Evolutionary conservation across 2,888 invertebrate species (phyloP).

Genomic region (Drosophila recens): DNA sequence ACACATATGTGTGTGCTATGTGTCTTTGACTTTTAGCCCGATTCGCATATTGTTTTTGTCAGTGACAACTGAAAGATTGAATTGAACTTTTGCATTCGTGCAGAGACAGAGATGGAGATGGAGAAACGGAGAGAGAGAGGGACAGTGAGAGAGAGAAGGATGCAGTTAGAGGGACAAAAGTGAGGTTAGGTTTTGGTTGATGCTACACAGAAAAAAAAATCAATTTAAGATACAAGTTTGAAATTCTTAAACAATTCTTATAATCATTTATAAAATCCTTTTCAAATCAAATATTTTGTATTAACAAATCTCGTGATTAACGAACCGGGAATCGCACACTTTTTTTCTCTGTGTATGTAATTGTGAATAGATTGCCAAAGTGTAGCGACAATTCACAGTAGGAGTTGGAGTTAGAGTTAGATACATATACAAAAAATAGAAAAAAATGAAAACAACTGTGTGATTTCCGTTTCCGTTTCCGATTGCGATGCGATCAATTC

Average conservation of each 20-base stretch:
- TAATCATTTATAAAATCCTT: too few relatives aligned
- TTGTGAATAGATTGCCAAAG: conserved; percentile 77
- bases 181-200: conserved; percentile 31
- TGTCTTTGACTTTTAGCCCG: conserved; percentile 18
- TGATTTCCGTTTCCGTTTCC: conserved; percentile 42
- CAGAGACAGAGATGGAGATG: conserved; percentile 25
- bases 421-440: neutral
- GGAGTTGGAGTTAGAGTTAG: conserved; percentile 1
- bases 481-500: conserved; percentile 59
- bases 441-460: neutral
- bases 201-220: conserved; percentile 17
- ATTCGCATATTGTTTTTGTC: conserved; percentile 69
- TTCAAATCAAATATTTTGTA: too few relatives aligned
- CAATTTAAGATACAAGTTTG: too few relatives aligned
- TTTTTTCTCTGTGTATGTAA: conserved; percentile 39
- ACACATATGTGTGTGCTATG: neutral
- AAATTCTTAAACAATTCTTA: too few relatives aligned
- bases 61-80: conserved; percentile 83
- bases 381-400: conserved; percentile 60
- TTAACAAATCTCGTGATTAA: too few relatives aligned
- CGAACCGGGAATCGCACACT: too few relatives aligned
- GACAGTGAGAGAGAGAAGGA: neutral
- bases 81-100: conserved; percentile 74
- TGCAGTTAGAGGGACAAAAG: neutral
- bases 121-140: too few relatives aligned